Conservation (phyloP, 2,797 vertebrate species). For the Catamblyrhynchus diadema region DNA sequence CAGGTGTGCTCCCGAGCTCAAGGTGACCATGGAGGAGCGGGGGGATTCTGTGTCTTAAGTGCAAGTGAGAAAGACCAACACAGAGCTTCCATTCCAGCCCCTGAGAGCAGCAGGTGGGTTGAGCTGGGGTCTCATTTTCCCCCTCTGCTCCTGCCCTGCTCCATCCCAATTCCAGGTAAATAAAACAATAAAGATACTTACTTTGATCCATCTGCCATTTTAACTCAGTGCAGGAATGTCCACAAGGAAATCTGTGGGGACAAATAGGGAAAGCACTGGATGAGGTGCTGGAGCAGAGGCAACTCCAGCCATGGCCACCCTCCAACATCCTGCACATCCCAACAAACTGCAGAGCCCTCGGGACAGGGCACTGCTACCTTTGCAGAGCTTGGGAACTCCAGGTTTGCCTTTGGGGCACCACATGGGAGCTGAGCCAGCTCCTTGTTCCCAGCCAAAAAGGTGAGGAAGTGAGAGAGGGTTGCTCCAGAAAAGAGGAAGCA, state of each 20-base stretch:
- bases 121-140: fast-evolving
- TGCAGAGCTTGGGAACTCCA: fast-evolving
- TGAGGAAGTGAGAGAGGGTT: background rate
- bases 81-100: background rate
- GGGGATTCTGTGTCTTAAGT: background rate
- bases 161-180: background rate
- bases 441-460: fast-evolving
- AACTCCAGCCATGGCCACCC: background rate
- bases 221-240: background rate
- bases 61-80: background rate
- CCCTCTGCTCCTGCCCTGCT: background rate
- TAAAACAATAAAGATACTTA: background rate
- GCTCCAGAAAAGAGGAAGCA: background rate
- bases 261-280: background rate
- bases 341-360: fast-evolving
- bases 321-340: fast-evolving
- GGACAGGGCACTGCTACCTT: fast-evolving
- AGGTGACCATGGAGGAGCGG: background rate
- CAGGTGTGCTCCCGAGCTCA: background rate
- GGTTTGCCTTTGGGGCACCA: fast-evolving
- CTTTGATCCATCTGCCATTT: slow-evolving; percentile 35
- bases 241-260: background rate
- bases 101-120: fast-evolving
- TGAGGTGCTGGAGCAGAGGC: background rate
- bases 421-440: background rate